These are phyloP conservation scores for Diploscapter pachys DNA, from an alignment of 1,140 invertebrate species.

Conservation along the genomic window DNA sequence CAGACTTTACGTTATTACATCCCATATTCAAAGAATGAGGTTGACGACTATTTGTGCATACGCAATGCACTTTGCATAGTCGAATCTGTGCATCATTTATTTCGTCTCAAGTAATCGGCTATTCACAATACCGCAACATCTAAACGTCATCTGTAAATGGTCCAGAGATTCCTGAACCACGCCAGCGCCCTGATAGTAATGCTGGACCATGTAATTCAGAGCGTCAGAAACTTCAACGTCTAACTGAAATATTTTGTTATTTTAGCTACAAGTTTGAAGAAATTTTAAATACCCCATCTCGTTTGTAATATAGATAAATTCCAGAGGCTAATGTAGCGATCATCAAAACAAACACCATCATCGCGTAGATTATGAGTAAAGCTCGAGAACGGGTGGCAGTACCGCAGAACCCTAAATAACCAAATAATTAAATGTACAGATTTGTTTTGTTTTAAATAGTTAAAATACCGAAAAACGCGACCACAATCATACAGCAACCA, in stretches of 20 bases:
- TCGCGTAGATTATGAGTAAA: conserved; percentile 48
- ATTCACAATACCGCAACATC: conserved; percentile 50
- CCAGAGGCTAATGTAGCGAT: conserved; percentile 50
- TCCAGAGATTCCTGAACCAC: conserved; percentile 55
- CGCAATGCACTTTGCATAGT: too few species aligned
- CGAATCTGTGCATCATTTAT: too few species aligned
- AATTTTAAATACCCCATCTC: conserved; percentile 43
- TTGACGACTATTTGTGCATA: too few species aligned
- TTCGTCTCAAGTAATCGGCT: too few species aligned
- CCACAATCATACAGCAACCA: conserved; percentile 52
- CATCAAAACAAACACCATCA: conserved; percentile 45
- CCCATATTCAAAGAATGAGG: too few species aligned
- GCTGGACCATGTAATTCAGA: conserved; percentile 58
- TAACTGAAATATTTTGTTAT: conserved; percentile 40
- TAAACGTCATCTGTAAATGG: conserved; percentile 53
- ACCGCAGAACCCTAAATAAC: conserved; percentile 51
- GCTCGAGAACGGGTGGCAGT: conserved; percentile 35
- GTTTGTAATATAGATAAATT: conserved; percentile 53
- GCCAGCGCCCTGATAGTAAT: conserved; percentile 56
- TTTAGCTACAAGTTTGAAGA: conserved; percentile 13
- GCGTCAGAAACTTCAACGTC: conserved; percentile 57
- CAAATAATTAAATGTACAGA: conserved; percentile 5
- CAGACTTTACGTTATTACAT: too few species aligned
- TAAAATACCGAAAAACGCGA: conserved; percentile 47
- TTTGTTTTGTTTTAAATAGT: background rate